Base-by-base conservation (phyloP, 2,113 vertebrate genomes). In the Solea senegalensis region DNA sequence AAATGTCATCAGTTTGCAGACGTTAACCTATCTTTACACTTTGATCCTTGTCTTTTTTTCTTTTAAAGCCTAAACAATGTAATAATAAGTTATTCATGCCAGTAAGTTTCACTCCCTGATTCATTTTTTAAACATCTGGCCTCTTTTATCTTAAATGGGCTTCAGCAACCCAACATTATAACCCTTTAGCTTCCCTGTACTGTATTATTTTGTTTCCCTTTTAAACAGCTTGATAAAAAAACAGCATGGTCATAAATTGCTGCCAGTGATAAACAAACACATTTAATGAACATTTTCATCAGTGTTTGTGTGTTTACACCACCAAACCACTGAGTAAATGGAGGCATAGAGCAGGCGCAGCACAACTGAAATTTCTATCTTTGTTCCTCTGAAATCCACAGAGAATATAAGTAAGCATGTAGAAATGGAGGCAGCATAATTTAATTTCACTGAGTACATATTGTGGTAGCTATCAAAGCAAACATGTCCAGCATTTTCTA, bases 401-500 rank as follows among this genome's bases (percentile, higher is more conserved):
- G 61, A 73, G 41, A 50, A 70, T 34, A 41, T 54, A 13, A 34
- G 55, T 67, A 41, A 28, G 52, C 41, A 57, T 68, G 79, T 50
- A 28, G 49, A 73, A 45, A 67, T 72, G 85, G 62, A 61, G 71
- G 85, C 65, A 61, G 71, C 48, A 12, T 56, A 41, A 13, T 75
- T 56, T 71, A 44, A 67, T 70, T 74, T 75, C 52, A 41, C 14
- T 69, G 56, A 80, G 51, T 70, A 67, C 74, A 69, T 66, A 77
- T 65, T 52, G 64, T 39, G 39, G 65, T 13, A 51, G 74, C 67
- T 80, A 69, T 81, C 59, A 62, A 66, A 71, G 68, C 54, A 73
- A 79, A 79, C 79, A 63, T 45, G 26, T 74, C 68, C 34, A 40
- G 67, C 49, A 48, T 67, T 74, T 78, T 82, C 69, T 26, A 62